A percentile compares a stretch with the other conserved stretches of the same genome.
Evolutionary conservation across 2,888 invertebrate genomes (phyloP).

Genomic region (Pediacus dermestoides): DNA sequence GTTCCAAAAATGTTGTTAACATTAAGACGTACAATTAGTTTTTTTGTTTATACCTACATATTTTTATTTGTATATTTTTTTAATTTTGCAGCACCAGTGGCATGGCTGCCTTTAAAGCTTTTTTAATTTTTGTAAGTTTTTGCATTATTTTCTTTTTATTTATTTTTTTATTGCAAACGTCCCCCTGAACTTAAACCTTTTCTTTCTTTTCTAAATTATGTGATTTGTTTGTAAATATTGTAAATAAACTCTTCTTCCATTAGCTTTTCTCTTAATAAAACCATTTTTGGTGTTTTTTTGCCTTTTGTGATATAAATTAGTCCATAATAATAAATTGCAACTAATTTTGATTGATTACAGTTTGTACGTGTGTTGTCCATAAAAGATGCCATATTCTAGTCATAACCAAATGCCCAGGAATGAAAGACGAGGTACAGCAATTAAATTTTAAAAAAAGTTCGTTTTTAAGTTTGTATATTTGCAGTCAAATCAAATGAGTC

Average conservation of each 20-base stretch:
- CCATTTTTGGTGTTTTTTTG: too few relatives aligned
- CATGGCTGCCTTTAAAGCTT: constrained; percentile 45
- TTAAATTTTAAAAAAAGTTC: neutral
- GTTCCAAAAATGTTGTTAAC: too few relatives aligned
- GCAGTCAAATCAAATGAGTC: constrained; percentile 53
- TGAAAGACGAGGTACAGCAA: constrained; percentile 77
- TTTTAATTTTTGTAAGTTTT: constrained; percentile 46
- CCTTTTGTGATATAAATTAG: too few relatives aligned
- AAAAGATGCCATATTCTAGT: constrained; percentile 96
- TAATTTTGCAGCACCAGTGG: constrained; percentile 49
- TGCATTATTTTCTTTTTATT: constrained; percentile 27
- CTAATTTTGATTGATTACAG: constrained; percentile 51
- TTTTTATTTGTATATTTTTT: constrained; percentile 35
- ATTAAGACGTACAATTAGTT: too few relatives aligned
- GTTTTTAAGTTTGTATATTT: constrained; percentile 13
- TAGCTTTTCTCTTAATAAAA: too few relatives aligned
- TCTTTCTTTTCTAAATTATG: too few relatives aligned
- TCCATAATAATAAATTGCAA: constrained; percentile 5
- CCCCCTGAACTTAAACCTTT: constrained; percentile 10
- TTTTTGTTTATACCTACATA: too few relatives aligned
- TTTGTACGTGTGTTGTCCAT: constrained; percentile 99
- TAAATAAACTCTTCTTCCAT: constrained; percentile 15
- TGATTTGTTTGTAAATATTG: constrained; percentile 15
- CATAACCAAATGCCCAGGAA: constrained; percentile 98
- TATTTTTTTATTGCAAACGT: constrained; percentile 10